These are phyloP conservation scores for Labeo catla DNA, from an alignment of 2,113 vertebrate genomes.

Conservation along the genomic window DNA sequence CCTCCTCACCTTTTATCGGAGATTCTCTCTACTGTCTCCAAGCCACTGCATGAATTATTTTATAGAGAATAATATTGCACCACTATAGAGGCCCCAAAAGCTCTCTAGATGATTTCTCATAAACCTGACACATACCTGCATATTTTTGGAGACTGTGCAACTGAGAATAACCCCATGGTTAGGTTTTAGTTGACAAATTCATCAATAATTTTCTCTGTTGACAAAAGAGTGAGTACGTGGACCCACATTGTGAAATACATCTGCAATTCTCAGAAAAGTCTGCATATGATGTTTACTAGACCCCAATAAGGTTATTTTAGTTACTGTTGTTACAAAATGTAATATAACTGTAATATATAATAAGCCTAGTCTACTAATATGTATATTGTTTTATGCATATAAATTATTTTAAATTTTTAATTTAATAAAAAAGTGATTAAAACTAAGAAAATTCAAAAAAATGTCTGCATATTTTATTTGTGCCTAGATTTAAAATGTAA, in stretches of 20 bases:
- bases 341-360: not conserved
- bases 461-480: too few species aligned
- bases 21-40: conserved; percentile 44
- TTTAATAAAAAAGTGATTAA: not conserved
- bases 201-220: conserved; percentile 12
- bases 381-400: not conserved
- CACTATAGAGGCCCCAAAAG: conserved; percentile 9
- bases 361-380: not conserved
- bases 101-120: conserved; percentile 29
- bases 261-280: too few species aligned
- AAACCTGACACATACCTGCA: conserved; percentile 23
- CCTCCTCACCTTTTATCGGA: conserved; percentile 49
- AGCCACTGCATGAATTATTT: conserved; percentile 49
- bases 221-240: not conserved
- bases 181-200: conserved; percentile 4
- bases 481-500: too few species aligned
- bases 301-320: not conserved
- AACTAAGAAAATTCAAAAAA: not conserved
- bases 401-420: not conserved
- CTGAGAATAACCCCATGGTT: conserved; percentile 9
- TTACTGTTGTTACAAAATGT: not conserved
- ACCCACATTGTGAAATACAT: not conserved
- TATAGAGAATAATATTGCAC: conserved; percentile 37
- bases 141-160: conserved; percentile 23
- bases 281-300: not conserved